Conservation (phyloP, 2,113 vertebrate genomes). For the Apaloderma vittatum region DNA sequence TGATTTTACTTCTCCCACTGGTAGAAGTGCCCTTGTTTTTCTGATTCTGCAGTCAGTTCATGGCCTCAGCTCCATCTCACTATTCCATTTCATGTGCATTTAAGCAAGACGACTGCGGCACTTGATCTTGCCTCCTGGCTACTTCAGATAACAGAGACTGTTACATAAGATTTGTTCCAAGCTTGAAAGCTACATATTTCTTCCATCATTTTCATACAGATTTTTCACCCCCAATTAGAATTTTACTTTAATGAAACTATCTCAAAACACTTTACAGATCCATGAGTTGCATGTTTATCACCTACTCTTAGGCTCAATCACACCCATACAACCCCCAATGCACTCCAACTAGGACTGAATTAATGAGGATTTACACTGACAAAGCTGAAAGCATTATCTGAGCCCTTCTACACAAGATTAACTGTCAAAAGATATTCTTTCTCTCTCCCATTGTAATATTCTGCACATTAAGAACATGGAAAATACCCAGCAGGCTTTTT, state of each 20-base stretch:
- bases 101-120: neutral
- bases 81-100: neutral
- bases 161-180: neutral
- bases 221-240: neutral
- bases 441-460: neutral
- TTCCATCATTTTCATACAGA: neutral
- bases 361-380: neutral
- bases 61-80: neutral
- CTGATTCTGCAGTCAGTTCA: neutral
- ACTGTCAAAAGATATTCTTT: neutral
- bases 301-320: neutral
- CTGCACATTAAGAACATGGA: neutral
- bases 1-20: neutral
- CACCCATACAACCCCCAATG: accelerated
- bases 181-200: neutral
- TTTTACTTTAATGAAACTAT: neutral
- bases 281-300: neutral
- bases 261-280: neutral
- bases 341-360: neutral
- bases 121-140: neutral
- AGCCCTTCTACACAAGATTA: neutral
- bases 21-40: neutral
- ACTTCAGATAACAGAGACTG: neutral
- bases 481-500: neutral
- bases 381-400: neutral